These are phyloP conservation scores for Ctenoplectra terminalis DNA, from an alignment of 1,140 invertebrate species.

Conservation along the genomic window DNA sequence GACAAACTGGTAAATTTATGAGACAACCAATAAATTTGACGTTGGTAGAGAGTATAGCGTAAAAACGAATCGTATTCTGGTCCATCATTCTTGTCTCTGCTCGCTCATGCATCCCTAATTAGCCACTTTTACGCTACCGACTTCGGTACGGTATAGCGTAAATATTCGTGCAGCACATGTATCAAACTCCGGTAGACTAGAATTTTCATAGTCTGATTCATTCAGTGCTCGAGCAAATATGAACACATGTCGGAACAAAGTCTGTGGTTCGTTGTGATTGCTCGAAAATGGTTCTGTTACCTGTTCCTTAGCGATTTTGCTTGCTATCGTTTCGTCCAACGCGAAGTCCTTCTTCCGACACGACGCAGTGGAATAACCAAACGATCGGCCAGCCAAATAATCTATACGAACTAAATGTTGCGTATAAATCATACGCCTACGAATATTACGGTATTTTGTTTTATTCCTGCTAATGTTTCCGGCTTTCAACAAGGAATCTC, in stretches of 20 bases:
- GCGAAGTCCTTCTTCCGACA: too few relatives aligned
- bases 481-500: background rate
- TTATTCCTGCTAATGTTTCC: background rate
- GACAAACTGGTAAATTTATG: too few relatives aligned
- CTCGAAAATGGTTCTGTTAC: background rate
- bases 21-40: too few relatives aligned
- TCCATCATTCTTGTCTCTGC: slow-evolving; percentile 5
- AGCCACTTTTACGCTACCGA: slow-evolving; percentile 64
- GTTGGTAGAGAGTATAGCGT: too few relatives aligned
- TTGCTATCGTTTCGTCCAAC: too few relatives aligned
- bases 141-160: slow-evolving; percentile 41
- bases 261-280: too few relatives aligned
- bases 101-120: slow-evolving; percentile 50
- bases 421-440: background rate
- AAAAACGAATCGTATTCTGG: background rate
- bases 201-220: slow-evolving; percentile 46
- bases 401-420: background rate
- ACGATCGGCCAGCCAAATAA: background rate
- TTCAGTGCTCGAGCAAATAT: slow-evolving; percentile 1
- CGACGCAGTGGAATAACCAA: too few relatives aligned
- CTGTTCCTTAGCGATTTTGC: too few relatives aligned
- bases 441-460: slow-evolving; percentile 8
- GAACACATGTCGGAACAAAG: background rate
- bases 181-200: background rate
- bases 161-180: slow-evolving; percentile 11